Evolutionary conservation across 1,140 invertebrate species (phyloP).

Genomic region (Charaxes varanes): DNA sequence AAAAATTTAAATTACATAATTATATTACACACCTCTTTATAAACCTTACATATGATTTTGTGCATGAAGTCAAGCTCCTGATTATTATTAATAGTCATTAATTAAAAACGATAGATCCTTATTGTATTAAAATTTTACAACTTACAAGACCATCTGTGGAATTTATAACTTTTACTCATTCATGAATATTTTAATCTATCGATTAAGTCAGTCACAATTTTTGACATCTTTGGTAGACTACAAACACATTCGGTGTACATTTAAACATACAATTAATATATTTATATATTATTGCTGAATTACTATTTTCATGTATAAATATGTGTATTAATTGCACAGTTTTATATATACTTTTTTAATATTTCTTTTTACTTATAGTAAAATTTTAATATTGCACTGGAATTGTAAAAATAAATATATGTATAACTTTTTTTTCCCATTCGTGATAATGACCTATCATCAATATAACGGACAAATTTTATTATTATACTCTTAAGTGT

Average conservation of each 20-base stretch:
- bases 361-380: constrained; percentile 63
- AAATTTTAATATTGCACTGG: constrained; percentile 69
- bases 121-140: constrained; percentile 22
- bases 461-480: constrained; percentile 7
- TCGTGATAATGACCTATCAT: constrained; percentile 13
- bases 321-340: constrained; percentile 56
- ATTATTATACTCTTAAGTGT: constrained; percentile 1
- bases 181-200: constrained; percentile 34
- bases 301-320: constrained; percentile 28
- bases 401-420: constrained; percentile 42
- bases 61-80: constrained; percentile 52
- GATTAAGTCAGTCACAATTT: constrained; percentile 48
- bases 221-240: constrained; percentile 57
- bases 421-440: constrained; percentile 13
- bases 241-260: constrained; percentile 29
- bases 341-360: constrained; percentile 43
- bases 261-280: constrained; percentile 28
- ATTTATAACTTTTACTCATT: constrained; percentile 39
- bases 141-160: constrained; percentile 43
- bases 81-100: constrained; percentile 26
- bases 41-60: constrained; percentile 56
- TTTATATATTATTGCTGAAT: constrained; percentile 31
- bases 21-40: constrained; percentile 24
- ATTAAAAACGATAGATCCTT: constrained; percentile 34
- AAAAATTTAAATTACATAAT: constrained; percentile 22